Percentiles rank a stretch among this genome's conserved stretches.
Conservation (phyloP, 2,113 vertebrate genomes). For the Chrysemys picta region DNA sequence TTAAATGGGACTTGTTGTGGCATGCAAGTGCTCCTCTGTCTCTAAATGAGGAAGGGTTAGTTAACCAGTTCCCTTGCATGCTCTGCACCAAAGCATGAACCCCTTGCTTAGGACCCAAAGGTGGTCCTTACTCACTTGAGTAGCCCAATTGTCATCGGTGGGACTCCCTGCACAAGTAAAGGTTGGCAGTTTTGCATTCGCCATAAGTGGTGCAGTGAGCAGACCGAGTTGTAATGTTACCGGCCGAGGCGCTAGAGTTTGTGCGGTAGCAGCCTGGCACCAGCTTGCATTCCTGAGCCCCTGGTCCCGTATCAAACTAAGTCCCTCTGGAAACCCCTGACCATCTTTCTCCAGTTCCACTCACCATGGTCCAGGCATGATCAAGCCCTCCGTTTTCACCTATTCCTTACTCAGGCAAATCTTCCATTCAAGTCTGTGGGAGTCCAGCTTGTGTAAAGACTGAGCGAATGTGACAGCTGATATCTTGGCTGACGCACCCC, state of each 20-base stretch:
- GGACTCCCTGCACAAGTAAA: background rate
- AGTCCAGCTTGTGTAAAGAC: background rate
- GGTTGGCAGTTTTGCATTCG: background rate
- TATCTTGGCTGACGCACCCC: background rate
- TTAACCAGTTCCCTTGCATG: background rate
- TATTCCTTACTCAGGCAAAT: background rate
- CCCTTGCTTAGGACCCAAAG: background rate
- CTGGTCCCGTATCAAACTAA: background rate
- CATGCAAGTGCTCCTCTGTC: background rate
- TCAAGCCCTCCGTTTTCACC: background rate
- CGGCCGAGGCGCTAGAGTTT: background rate
- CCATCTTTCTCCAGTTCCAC: background rate
- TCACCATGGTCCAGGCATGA: rapidly evolving
- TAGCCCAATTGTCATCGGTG: background rate
- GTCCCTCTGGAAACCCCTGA: background rate
- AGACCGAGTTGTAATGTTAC: background rate
- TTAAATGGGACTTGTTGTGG: background rate
- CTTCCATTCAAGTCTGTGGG: background rate
- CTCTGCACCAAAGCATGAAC: background rate
- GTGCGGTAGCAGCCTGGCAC: background rate
- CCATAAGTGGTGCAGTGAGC: rapidly evolving
- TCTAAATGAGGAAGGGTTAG: background rate
- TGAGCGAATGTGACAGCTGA: background rate
- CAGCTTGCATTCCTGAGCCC: background rate
- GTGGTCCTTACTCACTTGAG: background rate